Evolutionary conservation across 2,888 invertebrate species (phyloP).

Genomic region (Drymonia ruficornis): DNA sequence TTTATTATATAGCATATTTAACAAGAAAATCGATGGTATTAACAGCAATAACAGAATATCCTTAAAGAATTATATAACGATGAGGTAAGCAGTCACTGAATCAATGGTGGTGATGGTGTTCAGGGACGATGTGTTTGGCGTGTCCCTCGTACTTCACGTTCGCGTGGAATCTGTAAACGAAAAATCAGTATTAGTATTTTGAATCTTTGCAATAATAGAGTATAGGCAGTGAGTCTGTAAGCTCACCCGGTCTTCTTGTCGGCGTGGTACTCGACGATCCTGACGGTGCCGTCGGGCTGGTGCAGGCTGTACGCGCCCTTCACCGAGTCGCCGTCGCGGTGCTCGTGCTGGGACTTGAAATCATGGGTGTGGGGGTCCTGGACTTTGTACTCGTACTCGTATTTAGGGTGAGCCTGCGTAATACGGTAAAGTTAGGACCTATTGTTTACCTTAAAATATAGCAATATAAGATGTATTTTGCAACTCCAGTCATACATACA

Average conservation of each 20-base stretch:
- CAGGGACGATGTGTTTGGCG: slow-evolving; percentile 16
- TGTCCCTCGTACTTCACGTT: slow-evolving; percentile 14
- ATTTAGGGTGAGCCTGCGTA: slow-evolving; percentile 64
- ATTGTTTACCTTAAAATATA: neutral
- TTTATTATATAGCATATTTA: neutral
- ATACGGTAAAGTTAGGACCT: neutral
- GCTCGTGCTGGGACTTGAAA: slow-evolving; percentile 77
- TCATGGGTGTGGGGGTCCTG: slow-evolving; percentile 80
- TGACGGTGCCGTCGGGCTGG: slow-evolving; percentile 68
- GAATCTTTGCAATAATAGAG: neutral
- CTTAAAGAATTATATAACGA: neutral
- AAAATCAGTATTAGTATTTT: neutral
- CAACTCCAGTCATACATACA: slow-evolving; percentile 27
- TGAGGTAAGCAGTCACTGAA: neutral
- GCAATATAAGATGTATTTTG: neutral
- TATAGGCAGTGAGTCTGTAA: neutral
- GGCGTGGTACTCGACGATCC: slow-evolving; percentile 75
- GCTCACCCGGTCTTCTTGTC: slow-evolving; percentile 55
- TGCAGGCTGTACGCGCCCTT: slow-evolving; percentile 82
- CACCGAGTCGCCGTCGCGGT: slow-evolving; percentile 81
- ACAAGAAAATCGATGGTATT: neutral
- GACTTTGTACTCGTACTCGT: slow-evolving; percentile 75
- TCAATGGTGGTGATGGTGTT: slow-evolving; percentile 15
- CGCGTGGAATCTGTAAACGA: neutral
- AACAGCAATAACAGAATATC: neutral